Conservation (phyloP, 2,888 invertebrate species). For the Drosophila bunnanda region DNA sequence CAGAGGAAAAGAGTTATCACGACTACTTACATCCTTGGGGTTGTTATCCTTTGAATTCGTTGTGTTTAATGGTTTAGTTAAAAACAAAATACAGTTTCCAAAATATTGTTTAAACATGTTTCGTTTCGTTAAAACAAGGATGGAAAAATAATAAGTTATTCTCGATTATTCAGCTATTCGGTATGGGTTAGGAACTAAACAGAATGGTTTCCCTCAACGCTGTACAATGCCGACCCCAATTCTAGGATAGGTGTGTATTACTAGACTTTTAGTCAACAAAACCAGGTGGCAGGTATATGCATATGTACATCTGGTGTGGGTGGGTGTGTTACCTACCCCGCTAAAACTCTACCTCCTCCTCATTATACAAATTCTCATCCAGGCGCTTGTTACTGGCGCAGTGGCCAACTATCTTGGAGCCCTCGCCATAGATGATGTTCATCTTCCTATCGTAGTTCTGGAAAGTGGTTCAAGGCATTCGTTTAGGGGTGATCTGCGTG, state of each 20-base stretch:
- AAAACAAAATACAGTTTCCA: slow-evolving; percentile 68
- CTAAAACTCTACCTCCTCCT: slow-evolving; percentile 62
- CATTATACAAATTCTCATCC: slow-evolving; percentile 73
- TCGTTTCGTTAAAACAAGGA: slow-evolving; percentile 34
- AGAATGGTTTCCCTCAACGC: slow-evolving; percentile 12
- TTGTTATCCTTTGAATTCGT: slow-evolving; percentile 79
- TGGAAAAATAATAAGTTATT: slow-evolving; percentile 29
- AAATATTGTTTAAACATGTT: slow-evolving; percentile 55
- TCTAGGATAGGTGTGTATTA: slow-evolving; percentile 17
- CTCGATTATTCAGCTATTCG: slow-evolving; percentile 21
- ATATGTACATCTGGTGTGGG: slow-evolving; percentile 12
- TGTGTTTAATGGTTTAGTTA: slow-evolving; percentile 58
- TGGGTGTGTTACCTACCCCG: slow-evolving; percentile 57
- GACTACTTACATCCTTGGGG: slow-evolving; percentile 84
- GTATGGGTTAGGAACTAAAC: slow-evolving; percentile 27
- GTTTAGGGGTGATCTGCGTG: slow-evolving; percentile 21
- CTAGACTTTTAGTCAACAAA: slow-evolving; percentile 32
- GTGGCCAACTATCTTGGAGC: slow-evolving; percentile 69
- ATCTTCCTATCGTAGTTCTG: slow-evolving; percentile 60
- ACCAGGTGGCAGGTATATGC: slow-evolving; percentile 8
- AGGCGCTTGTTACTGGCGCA: slow-evolving; percentile 55
- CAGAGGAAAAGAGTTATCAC: slow-evolving; percentile 38
- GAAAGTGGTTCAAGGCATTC: slow-evolving; percentile 51
- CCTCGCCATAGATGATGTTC: slow-evolving; percentile 70
- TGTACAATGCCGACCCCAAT: slow-evolving; percentile 34